Evolutionary conservation across 2,888 invertebrate species (phyloP).

Genomic region (Nomada ferruginata): DNA sequence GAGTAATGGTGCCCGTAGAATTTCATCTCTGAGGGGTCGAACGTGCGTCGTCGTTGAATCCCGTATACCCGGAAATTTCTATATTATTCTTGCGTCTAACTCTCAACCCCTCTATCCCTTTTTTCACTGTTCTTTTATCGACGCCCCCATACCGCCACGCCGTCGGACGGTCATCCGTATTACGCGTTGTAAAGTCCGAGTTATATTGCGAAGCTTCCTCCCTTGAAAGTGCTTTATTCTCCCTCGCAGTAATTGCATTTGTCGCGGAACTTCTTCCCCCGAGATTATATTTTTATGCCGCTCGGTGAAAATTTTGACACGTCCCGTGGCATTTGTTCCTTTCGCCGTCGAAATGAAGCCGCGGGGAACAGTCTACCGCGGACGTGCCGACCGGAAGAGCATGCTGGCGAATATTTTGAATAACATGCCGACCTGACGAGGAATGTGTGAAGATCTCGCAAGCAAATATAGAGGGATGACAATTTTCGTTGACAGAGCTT

Average conservation of each 20-base stretch:
- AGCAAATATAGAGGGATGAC: neutral
- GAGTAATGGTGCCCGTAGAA: conserved; percentile 55
- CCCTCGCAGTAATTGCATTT: conserved; percentile 45
- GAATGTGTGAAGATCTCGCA: neutral
- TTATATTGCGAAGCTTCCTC: neutral
- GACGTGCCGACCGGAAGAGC: conserved; percentile 20
- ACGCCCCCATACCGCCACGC: neutral
- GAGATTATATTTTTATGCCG: conserved; percentile 44
- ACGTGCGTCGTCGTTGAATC: conserved; percentile 35
- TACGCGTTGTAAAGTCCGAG: conserved; percentile 9
- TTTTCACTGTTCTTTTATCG: neutral
- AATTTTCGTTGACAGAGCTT: neutral
- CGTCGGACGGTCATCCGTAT: neutral
- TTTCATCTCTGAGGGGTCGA: conserved; percentile 49
- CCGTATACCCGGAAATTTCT: conserved; percentile 22
- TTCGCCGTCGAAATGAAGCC: conserved; percentile 2
- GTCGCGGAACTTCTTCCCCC: conserved; percentile 42
- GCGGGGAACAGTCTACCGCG: neutral
- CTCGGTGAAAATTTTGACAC: conserved; percentile 40
- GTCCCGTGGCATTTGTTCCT: conserved; percentile 17
- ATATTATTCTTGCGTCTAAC: conserved; percentile 34
- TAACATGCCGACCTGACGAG: neutral
- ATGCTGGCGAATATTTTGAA: neutral
- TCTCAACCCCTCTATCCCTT: neutral
- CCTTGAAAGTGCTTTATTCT: conserved; percentile 26